These are phyloP conservation scores for Hecatera dysodea DNA, from an alignment of 2,888 invertebrate genomes.

Conservation along the genomic window DNA sequence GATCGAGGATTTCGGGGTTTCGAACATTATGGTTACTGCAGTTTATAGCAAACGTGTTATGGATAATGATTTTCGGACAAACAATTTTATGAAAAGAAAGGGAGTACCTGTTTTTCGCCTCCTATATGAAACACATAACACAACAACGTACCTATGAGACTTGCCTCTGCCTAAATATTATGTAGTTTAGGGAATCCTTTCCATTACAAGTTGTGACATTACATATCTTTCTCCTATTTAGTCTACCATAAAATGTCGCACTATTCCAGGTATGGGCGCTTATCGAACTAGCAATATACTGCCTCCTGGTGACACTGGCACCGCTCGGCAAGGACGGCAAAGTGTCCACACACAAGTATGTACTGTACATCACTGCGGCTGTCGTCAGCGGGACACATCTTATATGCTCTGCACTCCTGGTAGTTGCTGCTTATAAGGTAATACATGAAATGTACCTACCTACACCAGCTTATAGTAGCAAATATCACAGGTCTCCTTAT, in stretches of 20 bases:
- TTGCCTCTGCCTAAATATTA: background rate
- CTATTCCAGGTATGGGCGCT: slow-evolving; percentile 81
- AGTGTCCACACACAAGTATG: slow-evolving; percentile 77
- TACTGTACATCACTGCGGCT: slow-evolving; percentile 79
- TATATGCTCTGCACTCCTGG: slow-evolving; percentile 80
- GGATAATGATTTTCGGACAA: too few species aligned
- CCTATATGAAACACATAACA: too few species aligned
- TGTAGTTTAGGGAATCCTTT: background rate
- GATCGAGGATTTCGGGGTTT: too few species aligned
- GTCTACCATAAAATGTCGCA: background rate
- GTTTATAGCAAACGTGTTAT: too few species aligned
- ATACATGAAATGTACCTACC: background rate
- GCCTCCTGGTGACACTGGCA: slow-evolving; percentile 81
- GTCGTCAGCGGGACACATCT: slow-evolving; percentile 81
- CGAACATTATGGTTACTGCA: too few species aligned
- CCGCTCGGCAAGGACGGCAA: slow-evolving; percentile 78
- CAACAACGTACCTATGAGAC: background rate
- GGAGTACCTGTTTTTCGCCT: too few species aligned
- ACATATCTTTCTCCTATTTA: background rate
- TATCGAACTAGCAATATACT: slow-evolving; percentile 79
- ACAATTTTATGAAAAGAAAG: too few species aligned
- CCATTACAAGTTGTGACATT: too few species aligned
- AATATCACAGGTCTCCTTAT: background rate
- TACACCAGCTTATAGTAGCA: background rate
- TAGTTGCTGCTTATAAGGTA: slow-evolving; percentile 85